Conservation (phyloP, 2,113 vertebrate genomes). For the Platysternon megacephalum region DNA sequence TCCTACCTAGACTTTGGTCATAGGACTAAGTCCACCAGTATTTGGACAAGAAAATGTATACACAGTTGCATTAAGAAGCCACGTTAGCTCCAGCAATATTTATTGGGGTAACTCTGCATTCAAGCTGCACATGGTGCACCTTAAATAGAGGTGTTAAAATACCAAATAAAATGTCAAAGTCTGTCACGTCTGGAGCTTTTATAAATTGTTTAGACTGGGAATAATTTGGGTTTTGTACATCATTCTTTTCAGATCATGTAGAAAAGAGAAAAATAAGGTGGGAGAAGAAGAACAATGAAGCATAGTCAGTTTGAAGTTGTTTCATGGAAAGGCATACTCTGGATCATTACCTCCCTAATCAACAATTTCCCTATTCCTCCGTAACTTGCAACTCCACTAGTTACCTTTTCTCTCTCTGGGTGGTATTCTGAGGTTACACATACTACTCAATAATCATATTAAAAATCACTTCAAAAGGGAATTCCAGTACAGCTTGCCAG, state of each 20-base stretch:
- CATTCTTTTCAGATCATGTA: conserved; percentile 64
- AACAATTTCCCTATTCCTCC: conserved; percentile 73
- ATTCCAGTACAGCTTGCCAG: conserved; percentile 23
- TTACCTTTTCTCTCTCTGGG: conserved; percentile 76
- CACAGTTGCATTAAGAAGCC: conserved; percentile 71
- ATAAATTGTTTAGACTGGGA: conserved; percentile 94
- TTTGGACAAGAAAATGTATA: conserved; percentile 56
- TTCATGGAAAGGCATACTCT: conserved; percentile 79
- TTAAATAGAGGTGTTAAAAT: conserved; percentile 82
- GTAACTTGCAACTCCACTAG: conserved; percentile 55
- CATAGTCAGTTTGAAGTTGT: conserved; percentile 76
- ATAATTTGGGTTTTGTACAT: conserved; percentile 71
- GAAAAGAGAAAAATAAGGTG: conserved; percentile 63
- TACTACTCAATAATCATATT: conserved; percentile 36
- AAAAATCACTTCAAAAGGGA: conserved; percentile 57
- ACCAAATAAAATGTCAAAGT: conserved; percentile 85
- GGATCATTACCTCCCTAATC: conserved; percentile 81
- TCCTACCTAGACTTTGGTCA: conserved; percentile 38
- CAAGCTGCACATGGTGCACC: conserved; percentile 68
- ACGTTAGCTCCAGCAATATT: conserved; percentile 69
- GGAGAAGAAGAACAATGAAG: conserved; percentile 74
- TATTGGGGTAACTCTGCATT: conserved; percentile 75
- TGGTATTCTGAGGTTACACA: conserved; percentile 58
- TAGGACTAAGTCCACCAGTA: conserved; percentile 38
- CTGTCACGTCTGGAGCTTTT: conserved; percentile 81